Evolutionary conservation across 2,113 vertebrate genomes (phyloP).

Genomic region (Mionectes macconnelli): DNA sequence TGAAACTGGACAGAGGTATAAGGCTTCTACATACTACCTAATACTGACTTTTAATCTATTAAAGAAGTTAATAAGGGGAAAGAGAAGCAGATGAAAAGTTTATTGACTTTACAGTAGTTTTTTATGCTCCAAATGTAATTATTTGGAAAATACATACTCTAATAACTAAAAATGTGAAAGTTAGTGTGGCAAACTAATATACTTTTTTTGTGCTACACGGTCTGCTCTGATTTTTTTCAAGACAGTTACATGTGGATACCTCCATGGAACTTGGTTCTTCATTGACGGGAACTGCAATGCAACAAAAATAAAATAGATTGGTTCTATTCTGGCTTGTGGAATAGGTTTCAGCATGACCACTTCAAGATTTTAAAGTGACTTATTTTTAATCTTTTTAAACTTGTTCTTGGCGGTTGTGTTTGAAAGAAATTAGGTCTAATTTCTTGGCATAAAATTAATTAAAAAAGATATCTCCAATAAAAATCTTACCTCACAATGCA

Average conservation of each 20-base stretch:
- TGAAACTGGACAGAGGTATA: background rate
- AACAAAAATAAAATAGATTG: background rate
- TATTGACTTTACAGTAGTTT: background rate
- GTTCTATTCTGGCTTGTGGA: background rate
- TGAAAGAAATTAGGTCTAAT: background rate
- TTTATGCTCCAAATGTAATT: background rate
- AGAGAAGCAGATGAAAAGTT: background rate
- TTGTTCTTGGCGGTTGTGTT: background rate
- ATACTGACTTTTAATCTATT: background rate
- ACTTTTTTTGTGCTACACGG: background rate
- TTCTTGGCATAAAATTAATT: background rate
- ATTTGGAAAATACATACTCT: background rate
- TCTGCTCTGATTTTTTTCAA: background rate
- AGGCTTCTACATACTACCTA: background rate
- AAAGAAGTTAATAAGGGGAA: background rate
- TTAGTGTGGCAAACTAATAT: too few species aligned
- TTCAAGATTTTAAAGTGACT: background rate
- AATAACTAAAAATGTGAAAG: background rate
- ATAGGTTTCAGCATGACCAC: background rate
- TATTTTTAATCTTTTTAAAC: background rate
- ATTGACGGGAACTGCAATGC: rapidly evolving
- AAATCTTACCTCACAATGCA: background rate
- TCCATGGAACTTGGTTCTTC: background rate
- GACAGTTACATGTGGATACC: background rate
- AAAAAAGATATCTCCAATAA: background rate